Base-by-base conservation (phyloP, 2,113 vertebrate genomes). In the Chitala chitala region DNA sequence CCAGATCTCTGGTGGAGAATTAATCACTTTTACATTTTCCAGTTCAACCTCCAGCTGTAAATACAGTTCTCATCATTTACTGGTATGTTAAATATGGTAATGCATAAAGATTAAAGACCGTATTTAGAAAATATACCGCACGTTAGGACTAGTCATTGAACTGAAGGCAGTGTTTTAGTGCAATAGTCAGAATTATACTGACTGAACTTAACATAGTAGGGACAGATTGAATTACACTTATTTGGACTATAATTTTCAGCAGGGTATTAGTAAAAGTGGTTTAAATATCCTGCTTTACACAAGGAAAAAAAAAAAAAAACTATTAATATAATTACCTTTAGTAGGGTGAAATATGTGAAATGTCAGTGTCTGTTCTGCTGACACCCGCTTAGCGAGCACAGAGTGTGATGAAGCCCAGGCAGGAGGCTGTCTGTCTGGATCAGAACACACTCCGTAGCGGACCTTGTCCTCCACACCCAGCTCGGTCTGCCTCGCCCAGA, bases 401-500 rank as follows among this genome's bases (percentile, higher is more conserved):
- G 44, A 29, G 20, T 87, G 69, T 9, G 73, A 63, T 0, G 59
- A 54, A 66, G 66, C 7, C 22, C 31, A 65, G 1, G 33, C 48
- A 10, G 24, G 26, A 5, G 72, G 13, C 1, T 66, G 46, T 12
- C 42, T 71, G 1, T 65, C 77, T 4, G 79, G 54, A 2, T 0
- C 10, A 0, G 46, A 24, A 77, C 90, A 91, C 71, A 86, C 13
- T 64, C 86, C 89, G 65, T 91, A 88, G 40, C n/a, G 56, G n/a
- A 77, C 0, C 58, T 79, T 44, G 22, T 69, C 82, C 46, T 36
- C 44, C 42, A 71, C 78, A 4, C 44, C 63, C n/a, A 77, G 73
- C 26, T 82, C 78, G 1, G 59, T 36, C 5, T 76, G 73, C 0
- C 40, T 36, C 20, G 46, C 77, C 59, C 69, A 46, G 44, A 40